These are phyloP conservation scores for Leuctra nigra DNA, from an alignment of 2,888 invertebrate genomes.

Conservation along the genomic window DNA sequence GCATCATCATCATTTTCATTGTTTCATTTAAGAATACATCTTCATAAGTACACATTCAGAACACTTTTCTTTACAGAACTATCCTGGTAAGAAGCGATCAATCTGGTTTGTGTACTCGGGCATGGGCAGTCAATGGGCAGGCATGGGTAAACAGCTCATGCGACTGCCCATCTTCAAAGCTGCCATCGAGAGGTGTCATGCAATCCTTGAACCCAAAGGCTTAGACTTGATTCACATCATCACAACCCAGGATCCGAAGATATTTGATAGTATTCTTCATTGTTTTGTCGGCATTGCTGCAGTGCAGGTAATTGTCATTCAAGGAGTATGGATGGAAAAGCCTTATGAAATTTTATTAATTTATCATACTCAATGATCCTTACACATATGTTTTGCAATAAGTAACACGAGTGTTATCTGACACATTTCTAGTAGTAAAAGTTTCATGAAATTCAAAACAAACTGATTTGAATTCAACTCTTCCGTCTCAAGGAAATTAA, in stretches of 20 bases:
- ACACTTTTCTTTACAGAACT: slow-evolving; percentile 21
- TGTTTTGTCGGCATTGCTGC: slow-evolving; percentile 70
- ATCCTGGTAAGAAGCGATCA: slow-evolving; percentile 38
- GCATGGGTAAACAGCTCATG: slow-evolving; percentile 61
- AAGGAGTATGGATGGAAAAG: neutral
- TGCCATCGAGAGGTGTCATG: slow-evolving; percentile 52
- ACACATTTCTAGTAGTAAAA: too few species aligned
- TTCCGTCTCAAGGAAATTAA: too few species aligned
- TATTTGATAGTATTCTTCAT: slow-evolving; percentile 58
- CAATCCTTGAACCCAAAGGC: slow-evolving; percentile 51
- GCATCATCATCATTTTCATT: too few species aligned
- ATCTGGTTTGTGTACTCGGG: slow-evolving; percentile 65
- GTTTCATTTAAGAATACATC: neutral
- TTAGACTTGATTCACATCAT: slow-evolving; percentile 56
- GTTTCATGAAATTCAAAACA: neutral
- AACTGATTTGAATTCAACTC: too few species aligned
- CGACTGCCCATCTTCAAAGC: slow-evolving; percentile 56
- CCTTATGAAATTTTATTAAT: too few species aligned
- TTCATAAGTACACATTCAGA: too few species aligned
- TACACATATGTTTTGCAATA: too few species aligned
- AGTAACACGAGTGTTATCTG: too few species aligned
- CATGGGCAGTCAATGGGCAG: slow-evolving; percentile 68
- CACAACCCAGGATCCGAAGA: slow-evolving; percentile 50
- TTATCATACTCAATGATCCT: too few species aligned
- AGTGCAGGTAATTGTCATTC: slow-evolving; percentile 38